Evolutionary conservation across 2,113 vertebrate genomes (phyloP).

Genomic region (Tylochromis polylepis): DNA sequence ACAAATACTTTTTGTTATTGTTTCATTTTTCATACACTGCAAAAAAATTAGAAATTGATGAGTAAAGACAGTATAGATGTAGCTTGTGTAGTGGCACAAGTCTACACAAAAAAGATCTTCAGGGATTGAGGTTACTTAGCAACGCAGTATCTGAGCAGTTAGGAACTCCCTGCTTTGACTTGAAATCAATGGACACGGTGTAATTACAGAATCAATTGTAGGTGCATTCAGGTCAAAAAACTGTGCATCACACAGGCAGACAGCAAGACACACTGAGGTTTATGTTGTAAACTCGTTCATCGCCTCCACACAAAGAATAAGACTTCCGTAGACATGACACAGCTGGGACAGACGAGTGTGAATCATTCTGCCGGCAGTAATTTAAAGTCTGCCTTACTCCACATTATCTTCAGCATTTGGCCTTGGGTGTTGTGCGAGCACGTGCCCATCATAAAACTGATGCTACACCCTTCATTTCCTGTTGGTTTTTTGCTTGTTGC

Average conservation of each 20-base stretch:
- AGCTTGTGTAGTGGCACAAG: neutral
- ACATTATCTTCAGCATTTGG: neutral
- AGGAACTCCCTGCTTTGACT: slow-evolving; percentile 20
- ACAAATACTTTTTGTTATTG: neutral
- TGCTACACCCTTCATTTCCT: slow-evolving; percentile 41
- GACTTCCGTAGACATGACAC: neutral
- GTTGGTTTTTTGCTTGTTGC: slow-evolving; percentile 17
- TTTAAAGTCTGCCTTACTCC: neutral
- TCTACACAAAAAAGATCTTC: neutral
- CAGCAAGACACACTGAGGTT: neutral
- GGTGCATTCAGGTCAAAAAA: neutral
- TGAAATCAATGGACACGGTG: slow-evolving; percentile 10
- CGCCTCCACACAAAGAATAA: neutral
- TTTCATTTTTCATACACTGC: neutral
- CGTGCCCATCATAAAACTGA: slow-evolving; percentile 24
- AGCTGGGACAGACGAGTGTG: neutral
- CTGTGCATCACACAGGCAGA: neutral
- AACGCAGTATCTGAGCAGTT: neutral
- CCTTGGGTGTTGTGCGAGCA: neutral
- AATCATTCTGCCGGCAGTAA: neutral
- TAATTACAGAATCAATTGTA: slow-evolving; percentile 26
- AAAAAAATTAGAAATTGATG: neutral
- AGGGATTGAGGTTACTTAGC: neutral
- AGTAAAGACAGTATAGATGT: neutral
- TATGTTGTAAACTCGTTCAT: neutral